Evolutionary conservation across 2,113 vertebrate species (phyloP).

Genomic region (Orcinus orca): DNA sequence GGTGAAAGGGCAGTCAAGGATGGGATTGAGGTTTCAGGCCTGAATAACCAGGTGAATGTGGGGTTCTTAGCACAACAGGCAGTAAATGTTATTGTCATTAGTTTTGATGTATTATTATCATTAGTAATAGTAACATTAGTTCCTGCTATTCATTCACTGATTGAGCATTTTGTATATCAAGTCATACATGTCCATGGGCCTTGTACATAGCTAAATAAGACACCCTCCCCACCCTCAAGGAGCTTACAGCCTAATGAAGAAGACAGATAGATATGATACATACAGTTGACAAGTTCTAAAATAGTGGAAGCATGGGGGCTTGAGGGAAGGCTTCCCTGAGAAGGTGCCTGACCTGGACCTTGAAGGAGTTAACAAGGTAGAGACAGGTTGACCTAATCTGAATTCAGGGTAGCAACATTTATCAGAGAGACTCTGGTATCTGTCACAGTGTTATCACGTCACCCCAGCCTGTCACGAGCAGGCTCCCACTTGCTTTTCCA

Average conservation of each 20-base stretch:
- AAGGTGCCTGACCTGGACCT: neutral
- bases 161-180: neutral
- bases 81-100: neutral
- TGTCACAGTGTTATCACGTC: neutral
- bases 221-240: neutral
- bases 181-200: neutral
- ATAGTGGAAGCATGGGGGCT: neutral
- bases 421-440: neutral
- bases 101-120: neutral
- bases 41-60: neutral
- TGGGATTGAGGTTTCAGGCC: neutral
- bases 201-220: neutral
- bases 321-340: neutral
- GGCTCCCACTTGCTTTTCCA: neutral
- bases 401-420: neutral
- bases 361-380: neutral
- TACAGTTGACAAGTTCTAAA: neutral
- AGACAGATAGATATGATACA: neutral
- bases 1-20: neutral
- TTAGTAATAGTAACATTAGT: neutral
- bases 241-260: neutral
- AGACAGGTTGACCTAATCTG: neutral
- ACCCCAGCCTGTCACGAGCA: neutral
- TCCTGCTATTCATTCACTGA: neutral
- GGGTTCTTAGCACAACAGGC: neutral